These are phyloP conservation scores for Lumbricus terrestris DNA, from an alignment of 2,888 invertebrate species.

Conservation along the genomic window DNA sequence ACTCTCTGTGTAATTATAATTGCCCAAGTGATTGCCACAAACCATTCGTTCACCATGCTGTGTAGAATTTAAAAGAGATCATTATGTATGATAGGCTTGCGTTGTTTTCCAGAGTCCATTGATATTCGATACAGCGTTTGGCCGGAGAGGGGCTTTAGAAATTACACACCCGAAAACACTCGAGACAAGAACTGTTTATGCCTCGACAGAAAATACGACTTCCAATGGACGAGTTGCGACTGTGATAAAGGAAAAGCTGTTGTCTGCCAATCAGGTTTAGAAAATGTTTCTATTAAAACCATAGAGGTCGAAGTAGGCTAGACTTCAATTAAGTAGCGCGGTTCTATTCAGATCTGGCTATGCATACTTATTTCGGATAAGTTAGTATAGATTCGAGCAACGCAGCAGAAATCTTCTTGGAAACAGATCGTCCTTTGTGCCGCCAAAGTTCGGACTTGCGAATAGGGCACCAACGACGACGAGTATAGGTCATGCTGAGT, in stretches of 20 bases:
- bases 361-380: too few species aligned
- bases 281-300: neutral
- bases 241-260: neutral
- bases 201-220: neutral
- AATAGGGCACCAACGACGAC: too few species aligned
- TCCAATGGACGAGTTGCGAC: neutral
- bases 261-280: neutral
- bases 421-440: too few species aligned
- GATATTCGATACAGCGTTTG: neutral
- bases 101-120: neutral
- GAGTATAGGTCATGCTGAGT: too few species aligned
- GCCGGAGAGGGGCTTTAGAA: neutral
- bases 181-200: neutral
- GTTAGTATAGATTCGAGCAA: too few species aligned
- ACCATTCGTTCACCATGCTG: too few species aligned
- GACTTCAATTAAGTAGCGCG: neutral
- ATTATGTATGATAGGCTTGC: neutral
- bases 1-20: too few species aligned
- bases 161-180: neutral
- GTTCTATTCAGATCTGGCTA: neutral
- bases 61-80: too few species aligned
- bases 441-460: too few species aligned
- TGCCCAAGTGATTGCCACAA: neutral
- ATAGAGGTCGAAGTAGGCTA: neutral
- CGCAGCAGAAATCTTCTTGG: too few species aligned